Conservation (phyloP, 37 sponge, comb jelly and placozoan genomes). For the Halisarca cf. caerulea region DNA sequence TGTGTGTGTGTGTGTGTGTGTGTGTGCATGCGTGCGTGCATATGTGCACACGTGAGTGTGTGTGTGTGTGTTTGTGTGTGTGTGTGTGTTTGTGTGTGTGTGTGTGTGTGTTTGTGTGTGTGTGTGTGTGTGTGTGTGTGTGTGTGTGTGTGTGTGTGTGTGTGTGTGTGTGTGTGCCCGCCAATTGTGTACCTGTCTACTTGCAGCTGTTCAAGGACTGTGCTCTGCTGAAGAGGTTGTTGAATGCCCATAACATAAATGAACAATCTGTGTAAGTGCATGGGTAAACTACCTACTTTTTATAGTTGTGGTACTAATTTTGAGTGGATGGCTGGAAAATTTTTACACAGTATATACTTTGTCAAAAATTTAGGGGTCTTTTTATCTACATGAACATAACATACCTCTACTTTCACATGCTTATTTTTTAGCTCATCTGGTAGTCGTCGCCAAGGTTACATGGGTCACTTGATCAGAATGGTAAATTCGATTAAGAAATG, state of each 20-base stretch:
- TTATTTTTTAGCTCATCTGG: conserved; percentile 9
- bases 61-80: not conserved
- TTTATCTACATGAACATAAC: not conserved
- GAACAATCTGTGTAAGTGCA: conserved; percentile 37
- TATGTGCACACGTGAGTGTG: not conserved
- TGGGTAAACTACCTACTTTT: too few relatives aligned
- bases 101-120: not conserved
- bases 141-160: not conserved
- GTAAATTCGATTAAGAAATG: conserved; percentile 36
- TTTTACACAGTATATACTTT: too few relatives aligned
- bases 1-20: conserved; percentile 35
- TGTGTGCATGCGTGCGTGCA: conserved; percentile 16
- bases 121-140: not conserved
- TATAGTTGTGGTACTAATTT: too few relatives aligned
- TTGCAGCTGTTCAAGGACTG: conserved; percentile 55
- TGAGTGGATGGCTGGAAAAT: too few relatives aligned
- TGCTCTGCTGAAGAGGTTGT: conserved; percentile 51
- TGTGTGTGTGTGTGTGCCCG: not conserved
- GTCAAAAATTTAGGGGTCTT: not conserved
- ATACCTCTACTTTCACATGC: not conserved
- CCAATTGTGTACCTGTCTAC: too few relatives aligned
- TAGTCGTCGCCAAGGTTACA: conserved; percentile 74
- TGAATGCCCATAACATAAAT: conserved; percentile 50
- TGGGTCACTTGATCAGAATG: conserved; percentile 80
- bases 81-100: not conserved